phyloP scores from a whole-genome alignment of 2,888 invertebrate species.

The Drosophila paramelanica region DNA sequence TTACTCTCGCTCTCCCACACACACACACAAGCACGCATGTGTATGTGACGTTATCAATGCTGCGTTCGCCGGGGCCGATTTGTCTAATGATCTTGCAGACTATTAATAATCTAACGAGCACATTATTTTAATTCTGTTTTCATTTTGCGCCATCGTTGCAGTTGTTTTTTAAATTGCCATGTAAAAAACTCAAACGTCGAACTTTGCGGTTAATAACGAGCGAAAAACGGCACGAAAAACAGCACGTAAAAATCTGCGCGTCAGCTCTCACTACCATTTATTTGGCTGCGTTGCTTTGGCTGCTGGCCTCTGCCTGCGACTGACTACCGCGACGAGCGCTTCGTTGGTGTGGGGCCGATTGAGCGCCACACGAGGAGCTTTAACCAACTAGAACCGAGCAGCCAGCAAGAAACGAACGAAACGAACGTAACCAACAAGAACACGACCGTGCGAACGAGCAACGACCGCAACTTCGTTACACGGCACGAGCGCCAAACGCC shows the following conservation, averaged over 20 bases:
- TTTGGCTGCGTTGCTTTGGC: slow-evolving; percentile 55
- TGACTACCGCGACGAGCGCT: slow-evolving; percentile 49
- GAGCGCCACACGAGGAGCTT: slow-evolving; percentile 52
- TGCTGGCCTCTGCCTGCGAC: slow-evolving; percentile 73
- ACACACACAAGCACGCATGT: not conserved
- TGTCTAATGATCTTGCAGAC: slow-evolving; percentile 49
- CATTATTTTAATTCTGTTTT: slow-evolving; percentile 18
- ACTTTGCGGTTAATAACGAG: slow-evolving; percentile 33
- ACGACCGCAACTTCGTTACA: slow-evolving; percentile 59
- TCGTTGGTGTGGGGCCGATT: slow-evolving; percentile 58
- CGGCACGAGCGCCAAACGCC: slow-evolving; percentile 30
- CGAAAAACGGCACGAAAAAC: slow-evolving; percentile 28
- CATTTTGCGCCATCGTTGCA: slow-evolving; percentile 18
- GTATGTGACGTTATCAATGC: slow-evolving; percentile 45
- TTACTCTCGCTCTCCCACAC: not conserved
- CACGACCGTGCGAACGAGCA: slow-evolving; percentile 69
- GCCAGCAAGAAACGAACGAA: slow-evolving; percentile 70
- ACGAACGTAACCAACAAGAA: slow-evolving; percentile 50
- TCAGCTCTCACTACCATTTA: slow-evolving; percentile 28
- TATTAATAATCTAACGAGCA: slow-evolving; percentile 44
- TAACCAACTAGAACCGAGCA: slow-evolving; percentile 77
- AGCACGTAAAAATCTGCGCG: slow-evolving; percentile 40
- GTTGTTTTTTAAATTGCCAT: slow-evolving; percentile 50
- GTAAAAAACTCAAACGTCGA: slow-evolving; percentile 36
- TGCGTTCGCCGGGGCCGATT: slow-evolving; percentile 48